These are phyloP conservation scores for Xenopus petersii DNA, from an alignment of 2,797 vertebrate species.

Conservation along the genomic window DNA sequence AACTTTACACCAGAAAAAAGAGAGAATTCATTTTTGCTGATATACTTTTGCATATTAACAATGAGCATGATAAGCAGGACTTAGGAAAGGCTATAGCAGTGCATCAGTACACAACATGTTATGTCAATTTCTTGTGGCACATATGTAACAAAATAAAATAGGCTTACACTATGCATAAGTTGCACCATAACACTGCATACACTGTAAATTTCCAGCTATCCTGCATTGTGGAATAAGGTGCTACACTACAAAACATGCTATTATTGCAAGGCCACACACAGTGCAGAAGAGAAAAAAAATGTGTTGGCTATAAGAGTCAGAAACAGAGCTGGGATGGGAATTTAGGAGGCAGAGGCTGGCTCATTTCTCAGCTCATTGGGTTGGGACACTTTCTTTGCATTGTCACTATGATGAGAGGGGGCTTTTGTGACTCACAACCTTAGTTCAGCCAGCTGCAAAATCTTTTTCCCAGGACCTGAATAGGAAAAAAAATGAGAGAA, in stretches of 20 bases:
- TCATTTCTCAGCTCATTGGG: constrained; percentile 45
- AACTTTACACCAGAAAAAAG: too few species aligned
- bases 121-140: too few species aligned
- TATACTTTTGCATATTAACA: too few species aligned
- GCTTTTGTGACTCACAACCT: constrained; percentile 50
- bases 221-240: constrained; percentile 18
- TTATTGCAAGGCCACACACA: constrained; percentile 47
- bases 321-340: constrained; percentile 33
- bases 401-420: constrained; percentile 47
- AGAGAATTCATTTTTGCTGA: too few species aligned
- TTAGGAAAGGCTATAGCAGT: too few species aligned
- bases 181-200: background rate
- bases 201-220: background rate
- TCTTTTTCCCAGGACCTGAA: constrained; percentile 49
- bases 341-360: constrained; percentile 32
- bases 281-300: constrained; percentile 17
- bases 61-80: too few species aligned
- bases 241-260: constrained; percentile 27
- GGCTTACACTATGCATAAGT: background rate
- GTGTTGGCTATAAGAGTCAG: constrained; percentile 30
- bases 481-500: constrained; percentile 31
- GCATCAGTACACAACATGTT: too few species aligned
- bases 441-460: constrained; percentile 50
- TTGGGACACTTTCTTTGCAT: constrained; percentile 50
- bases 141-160: too few species aligned